phyloP scores from a whole-genome alignment of 2,113 vertebrate species.

The Perca fluviatilis region DNA sequence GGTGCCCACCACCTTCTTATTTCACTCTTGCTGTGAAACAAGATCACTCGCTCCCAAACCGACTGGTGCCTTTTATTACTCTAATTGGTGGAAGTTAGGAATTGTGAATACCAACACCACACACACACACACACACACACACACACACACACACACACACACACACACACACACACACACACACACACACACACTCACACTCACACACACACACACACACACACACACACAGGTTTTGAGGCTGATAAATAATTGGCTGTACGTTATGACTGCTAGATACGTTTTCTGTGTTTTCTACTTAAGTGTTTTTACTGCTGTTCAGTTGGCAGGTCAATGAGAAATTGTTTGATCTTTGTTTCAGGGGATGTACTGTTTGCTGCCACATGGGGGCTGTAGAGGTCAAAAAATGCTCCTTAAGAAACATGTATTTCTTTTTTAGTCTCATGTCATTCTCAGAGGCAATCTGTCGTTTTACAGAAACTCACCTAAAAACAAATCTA shows the following conservation, averaged over 20 bases:
- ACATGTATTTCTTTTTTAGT: background rate
- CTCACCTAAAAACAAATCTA: slow-evolving; percentile 24
- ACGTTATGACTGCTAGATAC: slow-evolving; percentile 23
- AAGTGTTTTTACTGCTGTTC: slow-evolving; percentile 38
- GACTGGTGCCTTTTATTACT: slow-evolving; percentile 50
- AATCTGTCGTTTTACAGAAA: slow-evolving; percentile 38
- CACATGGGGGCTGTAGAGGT: slow-evolving; percentile 89
- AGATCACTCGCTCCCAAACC: slow-evolving; percentile 51
- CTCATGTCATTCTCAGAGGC: slow-evolving; percentile 17
- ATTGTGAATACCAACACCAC: slow-evolving; percentile 45
- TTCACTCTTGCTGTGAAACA: slow-evolving; percentile 50
- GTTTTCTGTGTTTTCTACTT: slow-evolving; percentile 38
- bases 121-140: slow-evolving; percentile 12
- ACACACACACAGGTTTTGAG: slow-evolving; percentile 28
- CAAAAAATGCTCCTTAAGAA: slow-evolving; percentile 65
- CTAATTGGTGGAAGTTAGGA: slow-evolving; percentile 74
- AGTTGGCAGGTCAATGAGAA: slow-evolving; percentile 28
- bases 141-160: slow-evolving; percentile 30
- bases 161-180: slow-evolving; percentile 23
- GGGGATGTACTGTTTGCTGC: slow-evolving; percentile 39
- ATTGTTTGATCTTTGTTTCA: background rate
- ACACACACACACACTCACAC: slow-evolving; percentile 2
- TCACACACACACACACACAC: slow-evolving; percentile 23
- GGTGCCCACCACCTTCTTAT: slow-evolving; percentile 42
- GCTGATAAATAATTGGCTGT: slow-evolving; percentile 62